Conservation (phyloP, 2,888 invertebrate genomes). For the Caenorhabditis sp. region DNA sequence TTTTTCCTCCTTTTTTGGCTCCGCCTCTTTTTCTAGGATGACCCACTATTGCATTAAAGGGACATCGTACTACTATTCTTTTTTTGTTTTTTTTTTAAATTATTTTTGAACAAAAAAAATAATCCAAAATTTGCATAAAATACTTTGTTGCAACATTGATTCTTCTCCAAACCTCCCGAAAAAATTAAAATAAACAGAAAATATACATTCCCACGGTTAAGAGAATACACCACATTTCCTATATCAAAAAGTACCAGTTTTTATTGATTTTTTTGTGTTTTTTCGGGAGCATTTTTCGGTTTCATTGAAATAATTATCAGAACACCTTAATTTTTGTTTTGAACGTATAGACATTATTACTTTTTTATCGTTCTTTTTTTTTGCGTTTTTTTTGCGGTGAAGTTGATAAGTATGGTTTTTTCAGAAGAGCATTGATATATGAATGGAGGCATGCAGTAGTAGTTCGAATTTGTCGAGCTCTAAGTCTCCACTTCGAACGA, state of each 20-base stretch:
- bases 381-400: not conserved
- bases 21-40: constrained; percentile 1
- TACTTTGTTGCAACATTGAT: too few relatives aligned
- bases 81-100: not conserved
- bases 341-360: too few relatives aligned
- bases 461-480: not conserved
- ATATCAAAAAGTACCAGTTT: too few relatives aligned
- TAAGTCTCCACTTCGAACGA: not conserved
- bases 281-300: too few relatives aligned
- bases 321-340: too few relatives aligned
- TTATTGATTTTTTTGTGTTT: too few relatives aligned
- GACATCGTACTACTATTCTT: not conserved
- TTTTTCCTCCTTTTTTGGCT: not conserved
- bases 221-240: too few relatives aligned
- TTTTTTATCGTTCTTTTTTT: not conserved
- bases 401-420: not conserved
- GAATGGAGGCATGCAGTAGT: constrained; percentile 1
- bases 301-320: too few relatives aligned
- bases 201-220: too few relatives aligned
- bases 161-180: too few relatives aligned
- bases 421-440: not conserved
- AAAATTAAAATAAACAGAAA: too few relatives aligned
- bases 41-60: constrained; percentile 1
- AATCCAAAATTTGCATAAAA: too few relatives aligned
- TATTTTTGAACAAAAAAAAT: not conserved